phyloP scores from a whole-genome alignment of 2,797 vertebrate species.

The Otus scops region DNA sequence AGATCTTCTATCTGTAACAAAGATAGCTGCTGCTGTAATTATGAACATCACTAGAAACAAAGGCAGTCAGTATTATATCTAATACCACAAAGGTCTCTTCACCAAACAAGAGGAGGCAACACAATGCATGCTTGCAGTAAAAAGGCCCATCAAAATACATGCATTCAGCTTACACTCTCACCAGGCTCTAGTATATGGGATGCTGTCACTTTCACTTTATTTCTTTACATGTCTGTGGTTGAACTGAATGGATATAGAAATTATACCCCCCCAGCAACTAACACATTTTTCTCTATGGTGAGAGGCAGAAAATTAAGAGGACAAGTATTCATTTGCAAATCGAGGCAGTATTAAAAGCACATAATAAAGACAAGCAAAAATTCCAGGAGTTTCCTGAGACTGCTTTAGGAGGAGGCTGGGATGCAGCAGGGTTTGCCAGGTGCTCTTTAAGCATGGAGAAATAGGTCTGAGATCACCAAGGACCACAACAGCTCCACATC shows the following conservation, averaged over 20 bases:
- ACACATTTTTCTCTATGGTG: background rate
- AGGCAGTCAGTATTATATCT: fast-evolving
- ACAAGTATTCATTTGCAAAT: background rate
- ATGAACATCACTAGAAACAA: background rate
- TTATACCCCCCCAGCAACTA: background rate
- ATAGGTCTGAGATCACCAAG: background rate
- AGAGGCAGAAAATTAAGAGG: background rate
- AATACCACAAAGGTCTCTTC: background rate
- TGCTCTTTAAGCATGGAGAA: background rate
- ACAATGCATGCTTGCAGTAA: background rate
- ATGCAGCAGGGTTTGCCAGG: background rate
- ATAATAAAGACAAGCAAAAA: background rate
- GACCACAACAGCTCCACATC: background rate
- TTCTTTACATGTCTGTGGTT: background rate
- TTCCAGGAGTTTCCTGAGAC: background rate
- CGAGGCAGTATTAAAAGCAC: background rate
- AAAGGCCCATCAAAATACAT: background rate
- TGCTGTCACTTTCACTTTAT: background rate
- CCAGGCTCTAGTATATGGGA: background rate
- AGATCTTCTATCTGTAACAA: conserved; percentile 83
- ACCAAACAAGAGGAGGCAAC: background rate
- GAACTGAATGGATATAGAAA: background rate
- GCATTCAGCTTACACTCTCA: background rate
- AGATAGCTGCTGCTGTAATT: background rate
- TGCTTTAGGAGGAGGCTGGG: background rate